These are phyloP conservation scores for Icerya purchasi DNA, from an alignment of 2,888 invertebrate genomes.

Conservation along the genomic window DNA sequence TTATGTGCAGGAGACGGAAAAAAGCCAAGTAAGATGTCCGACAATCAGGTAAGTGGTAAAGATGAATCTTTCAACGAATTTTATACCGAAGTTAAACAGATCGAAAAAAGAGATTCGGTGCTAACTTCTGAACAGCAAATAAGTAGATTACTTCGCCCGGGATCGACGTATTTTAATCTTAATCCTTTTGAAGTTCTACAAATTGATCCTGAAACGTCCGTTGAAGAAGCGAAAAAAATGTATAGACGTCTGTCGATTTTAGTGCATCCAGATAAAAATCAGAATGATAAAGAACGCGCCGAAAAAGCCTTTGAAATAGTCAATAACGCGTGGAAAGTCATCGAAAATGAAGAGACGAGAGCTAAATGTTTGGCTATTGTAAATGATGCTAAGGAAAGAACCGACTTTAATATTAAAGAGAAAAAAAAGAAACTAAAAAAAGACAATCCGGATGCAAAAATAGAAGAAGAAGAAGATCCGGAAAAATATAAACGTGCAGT, in stretches of 20 bases:
- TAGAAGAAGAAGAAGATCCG: conserved; percentile 70
- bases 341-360: conserved; percentile 84
- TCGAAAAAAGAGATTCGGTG: conserved; percentile 90
- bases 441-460: conserved; percentile 50
- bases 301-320: conserved; percentile 83
- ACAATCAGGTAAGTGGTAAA: too few relatives aligned
- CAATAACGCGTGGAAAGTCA: conserved; percentile 81
- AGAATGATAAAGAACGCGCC: conserved; percentile 82
- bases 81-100: conserved; percentile 71
- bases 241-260: conserved; percentile 88
- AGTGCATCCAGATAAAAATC: conserved; percentile 98
- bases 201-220: conserved; percentile 66
- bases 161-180: conserved; percentile 94
- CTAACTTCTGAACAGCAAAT: conserved; percentile 94
- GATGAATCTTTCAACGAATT: background rate
- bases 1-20: too few relatives aligned
- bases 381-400: conserved; percentile 85
- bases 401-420: conserved; percentile 81
- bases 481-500: conserved; percentile 73
- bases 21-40: too few relatives aligned
- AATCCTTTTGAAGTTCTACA: conserved; percentile 88
- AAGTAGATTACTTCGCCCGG: conserved; percentile 80
- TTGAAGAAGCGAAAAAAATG: conserved; percentile 90
- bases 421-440: conserved; percentile 86
- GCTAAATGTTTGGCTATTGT: conserved; percentile 89